Conservation (phyloP, 2,113 vertebrate species). For the Pteronura brasiliensis region DNA sequence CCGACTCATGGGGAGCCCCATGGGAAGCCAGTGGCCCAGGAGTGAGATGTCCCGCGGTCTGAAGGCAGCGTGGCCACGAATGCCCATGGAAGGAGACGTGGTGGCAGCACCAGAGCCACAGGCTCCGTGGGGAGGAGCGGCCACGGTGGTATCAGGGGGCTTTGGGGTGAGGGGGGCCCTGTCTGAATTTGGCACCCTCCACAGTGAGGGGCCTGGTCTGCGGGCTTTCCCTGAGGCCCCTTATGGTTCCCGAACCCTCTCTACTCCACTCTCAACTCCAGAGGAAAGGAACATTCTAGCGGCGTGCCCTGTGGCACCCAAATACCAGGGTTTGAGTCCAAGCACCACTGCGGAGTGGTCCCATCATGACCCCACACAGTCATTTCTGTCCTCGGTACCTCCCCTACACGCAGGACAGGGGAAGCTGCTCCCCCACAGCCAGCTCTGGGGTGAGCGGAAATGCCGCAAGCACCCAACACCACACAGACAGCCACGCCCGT, state of each 20-base stretch:
- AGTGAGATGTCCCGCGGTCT: neutral
- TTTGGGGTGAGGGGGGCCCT: too few relatives aligned
- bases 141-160: neutral
- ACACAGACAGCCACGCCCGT: fast-evolving
- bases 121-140: neutral
- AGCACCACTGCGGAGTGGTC: fast-evolving
- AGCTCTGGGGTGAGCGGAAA: fast-evolving
- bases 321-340: neutral
- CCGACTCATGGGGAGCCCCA: neutral
- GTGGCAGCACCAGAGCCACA: fast-evolving
- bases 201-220: neutral
- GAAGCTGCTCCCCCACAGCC: fast-evolving
- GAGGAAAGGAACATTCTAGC: neutral
- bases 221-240: neutral
- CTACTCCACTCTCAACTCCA: neutral
- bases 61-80: neutral
- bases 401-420: neutral
- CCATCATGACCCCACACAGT: fast-evolving
- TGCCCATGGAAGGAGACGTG: too few relatives aligned
- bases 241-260: neutral
- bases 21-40: neutral
- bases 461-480: fast-evolving
- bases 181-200: neutral
- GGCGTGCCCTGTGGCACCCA: fast-evolving
- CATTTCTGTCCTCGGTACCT: too few relatives aligned